Percentiles rank a stretch among this genome's conserved stretches.
These are phyloP conservation scores for Dunckerocampus dactyliophorus DNA, from an alignment of 2,113 vertebrate genomes.

Conservation along the genomic window DNA sequence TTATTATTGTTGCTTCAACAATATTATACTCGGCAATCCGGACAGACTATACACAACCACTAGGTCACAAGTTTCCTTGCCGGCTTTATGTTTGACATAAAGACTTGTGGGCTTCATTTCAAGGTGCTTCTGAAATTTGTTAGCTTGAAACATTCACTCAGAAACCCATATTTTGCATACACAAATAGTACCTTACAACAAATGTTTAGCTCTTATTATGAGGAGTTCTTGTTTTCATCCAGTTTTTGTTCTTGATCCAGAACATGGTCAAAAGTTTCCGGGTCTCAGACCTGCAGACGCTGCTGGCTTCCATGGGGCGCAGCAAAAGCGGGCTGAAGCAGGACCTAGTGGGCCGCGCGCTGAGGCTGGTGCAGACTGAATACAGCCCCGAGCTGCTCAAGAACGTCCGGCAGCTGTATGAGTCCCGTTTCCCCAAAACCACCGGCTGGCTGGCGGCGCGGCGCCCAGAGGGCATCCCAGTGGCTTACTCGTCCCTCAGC, in stretches of 20 bases:
- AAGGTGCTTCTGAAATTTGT: not conserved
- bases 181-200: not conserved
- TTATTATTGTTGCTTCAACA: too few species aligned
- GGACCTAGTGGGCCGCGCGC: conserved; percentile 90
- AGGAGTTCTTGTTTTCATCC: not conserved
- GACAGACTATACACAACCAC: too few species aligned
- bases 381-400: conserved; percentile 96
- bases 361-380: conserved; percentile 94
- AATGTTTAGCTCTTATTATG: not conserved
- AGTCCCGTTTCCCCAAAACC: conserved; percentile 90
- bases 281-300: conserved; percentile 97
- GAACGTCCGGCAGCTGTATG: conserved; percentile 95
- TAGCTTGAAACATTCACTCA: not conserved
- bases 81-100: too few species aligned
- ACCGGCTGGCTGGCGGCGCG: conserved; percentile 65
- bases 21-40: too few species aligned
- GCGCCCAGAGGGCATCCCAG: conserved; percentile 77
- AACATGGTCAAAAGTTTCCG: conserved; percentile 99
- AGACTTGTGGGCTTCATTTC: too few species aligned
- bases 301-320: conserved; percentile 95
- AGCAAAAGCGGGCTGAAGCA: conserved; percentile 99
- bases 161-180: not conserved
- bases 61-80: too few species aligned
- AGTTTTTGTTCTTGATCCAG: conserved; percentile 59
- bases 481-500: conserved; percentile 75